Percentiles rank a stretch among this genome's conserved stretches.
These are phyloP conservation scores for Hycleus cichorii DNA, from an alignment of 1,140 invertebrate species.

Conservation along the genomic window DNA sequence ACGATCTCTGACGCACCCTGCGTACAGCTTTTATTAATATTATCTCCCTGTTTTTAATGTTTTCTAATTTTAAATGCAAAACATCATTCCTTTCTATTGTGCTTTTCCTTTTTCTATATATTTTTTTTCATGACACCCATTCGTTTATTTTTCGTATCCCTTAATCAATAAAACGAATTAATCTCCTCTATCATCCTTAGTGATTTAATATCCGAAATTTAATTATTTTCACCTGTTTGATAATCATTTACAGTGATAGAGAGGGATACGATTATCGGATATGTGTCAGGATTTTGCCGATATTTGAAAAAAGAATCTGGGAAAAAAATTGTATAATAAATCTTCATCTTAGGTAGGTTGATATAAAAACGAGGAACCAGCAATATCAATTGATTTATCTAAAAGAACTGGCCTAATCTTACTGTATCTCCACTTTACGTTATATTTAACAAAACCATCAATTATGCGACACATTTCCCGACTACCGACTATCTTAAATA, in stretches of 20 bases:
- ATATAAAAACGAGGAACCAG: background rate
- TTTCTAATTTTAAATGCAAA: constrained; percentile 3
- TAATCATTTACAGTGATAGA: too few species aligned
- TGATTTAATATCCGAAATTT: too few species aligned
- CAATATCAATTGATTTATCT: constrained; percentile 10
- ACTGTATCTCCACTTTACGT: constrained; percentile 1
- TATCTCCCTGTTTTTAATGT: constrained; percentile 2
- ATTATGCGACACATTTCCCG: constrained; percentile 8
- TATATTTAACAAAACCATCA: constrained; percentile 11
- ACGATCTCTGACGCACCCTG: constrained; percentile 12
- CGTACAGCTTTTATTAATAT: constrained; percentile 9
- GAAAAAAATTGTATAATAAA: constrained; percentile 1
- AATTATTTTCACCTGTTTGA: too few species aligned
- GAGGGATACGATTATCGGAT: too few species aligned
- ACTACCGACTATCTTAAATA: constrained; percentile 8
- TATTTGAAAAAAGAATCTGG: too few species aligned
- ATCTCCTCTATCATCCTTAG: too few species aligned
- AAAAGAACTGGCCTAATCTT: constrained; percentile 10
- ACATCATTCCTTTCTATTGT: background rate
- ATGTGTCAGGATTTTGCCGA: too few species aligned
- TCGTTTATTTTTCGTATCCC: too few species aligned
- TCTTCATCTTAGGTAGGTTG: constrained; percentile 1
- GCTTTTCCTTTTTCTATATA: background rate
- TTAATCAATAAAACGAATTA: too few species aligned
- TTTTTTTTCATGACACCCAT: too few species aligned